Evolutionary conservation across 2,888 invertebrate genomes (phyloP).

Genomic region (Troides oblongomaculatus): DNA sequence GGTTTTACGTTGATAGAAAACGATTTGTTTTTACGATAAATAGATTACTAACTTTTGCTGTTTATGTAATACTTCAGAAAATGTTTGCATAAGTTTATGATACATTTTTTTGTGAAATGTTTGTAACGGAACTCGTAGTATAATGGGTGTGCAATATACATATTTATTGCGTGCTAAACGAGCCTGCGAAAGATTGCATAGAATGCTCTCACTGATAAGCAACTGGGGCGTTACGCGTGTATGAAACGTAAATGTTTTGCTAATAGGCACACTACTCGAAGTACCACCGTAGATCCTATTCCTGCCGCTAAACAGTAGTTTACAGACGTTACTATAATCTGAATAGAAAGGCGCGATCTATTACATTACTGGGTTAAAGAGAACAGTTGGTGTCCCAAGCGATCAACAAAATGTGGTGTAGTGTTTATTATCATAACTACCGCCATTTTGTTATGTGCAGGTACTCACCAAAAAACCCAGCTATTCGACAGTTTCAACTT

Average conservation of each 20-base stretch:
- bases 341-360: not conserved
- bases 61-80: not conserved
- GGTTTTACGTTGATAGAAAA: too few relatives aligned
- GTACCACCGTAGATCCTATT: not conserved
- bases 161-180: not conserved
- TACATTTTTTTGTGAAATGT: not conserved
- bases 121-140: not conserved
- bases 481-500: too few relatives aligned
- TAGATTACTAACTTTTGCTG: not conserved
- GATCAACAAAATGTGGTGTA: too few relatives aligned
- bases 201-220: slow-evolving; percentile 27
- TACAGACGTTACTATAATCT: not conserved
- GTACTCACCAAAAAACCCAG: too few relatives aligned
- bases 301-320: too few relatives aligned
- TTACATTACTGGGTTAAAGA: too few relatives aligned
- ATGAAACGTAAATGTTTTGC: slow-evolving; percentile 1
- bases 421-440: too few relatives aligned
- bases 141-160: not conserved
- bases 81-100: not conserved
- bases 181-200: slow-evolving; percentile 18
- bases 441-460: too few relatives aligned
- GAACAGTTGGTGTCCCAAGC: too few relatives aligned
- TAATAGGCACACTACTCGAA: not conserved
- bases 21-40: too few relatives aligned
- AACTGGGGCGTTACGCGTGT: slow-evolving; percentile 10